phyloP scores from a whole-genome alignment of 2,797 vertebrate species.

The Psittacula derbiana region DNA sequence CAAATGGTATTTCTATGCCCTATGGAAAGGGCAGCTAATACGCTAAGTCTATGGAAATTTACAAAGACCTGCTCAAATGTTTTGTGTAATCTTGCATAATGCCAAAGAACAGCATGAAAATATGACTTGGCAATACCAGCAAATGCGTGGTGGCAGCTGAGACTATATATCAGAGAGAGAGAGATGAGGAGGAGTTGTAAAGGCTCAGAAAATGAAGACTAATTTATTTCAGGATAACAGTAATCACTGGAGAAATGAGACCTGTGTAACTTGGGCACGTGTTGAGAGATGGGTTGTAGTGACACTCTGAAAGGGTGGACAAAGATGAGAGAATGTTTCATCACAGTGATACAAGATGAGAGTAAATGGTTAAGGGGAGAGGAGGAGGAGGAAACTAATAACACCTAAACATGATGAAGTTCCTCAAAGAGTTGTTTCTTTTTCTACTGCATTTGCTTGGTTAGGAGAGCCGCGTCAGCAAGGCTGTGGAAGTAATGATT shows the following conservation, averaged over 20 bases:
- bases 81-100: neutral
- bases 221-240: neutral
- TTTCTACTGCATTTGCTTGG: neutral
- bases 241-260: neutral
- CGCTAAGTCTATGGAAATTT: neutral
- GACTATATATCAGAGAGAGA: neutral
- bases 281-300: neutral
- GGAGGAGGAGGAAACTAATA: too few species aligned
- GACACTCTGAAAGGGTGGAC: neutral
- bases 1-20: neutral
- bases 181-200: neutral
- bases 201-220: neutral
- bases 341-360: accelerated
- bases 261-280: neutral
- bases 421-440: neutral
- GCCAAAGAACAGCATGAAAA: neutral
- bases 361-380: neutral
- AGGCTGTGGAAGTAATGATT: slow-evolving; percentile 97
- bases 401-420: accelerated
- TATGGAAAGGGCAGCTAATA: neutral
- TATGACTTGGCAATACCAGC: neutral
- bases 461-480: slow-evolving; percentile 91
- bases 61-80: neutral
- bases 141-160: neutral
- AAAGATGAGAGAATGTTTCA: neutral